phyloP scores from a whole-genome alignment of 2,888 invertebrate species.

The Danaus chrysippus region DNA sequence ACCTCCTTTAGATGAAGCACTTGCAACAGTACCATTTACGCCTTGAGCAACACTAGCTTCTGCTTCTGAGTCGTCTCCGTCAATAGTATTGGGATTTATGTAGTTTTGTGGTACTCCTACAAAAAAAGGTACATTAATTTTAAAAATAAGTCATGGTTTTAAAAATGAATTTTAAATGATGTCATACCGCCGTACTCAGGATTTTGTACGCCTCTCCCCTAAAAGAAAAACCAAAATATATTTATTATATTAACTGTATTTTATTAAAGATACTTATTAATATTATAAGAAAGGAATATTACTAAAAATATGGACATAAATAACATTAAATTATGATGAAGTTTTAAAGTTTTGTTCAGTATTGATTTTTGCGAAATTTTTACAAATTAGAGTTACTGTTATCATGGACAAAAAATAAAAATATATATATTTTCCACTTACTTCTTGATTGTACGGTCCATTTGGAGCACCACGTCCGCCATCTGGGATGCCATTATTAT shows the following conservation, averaged over 20 bases:
- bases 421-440: conserved; percentile 30
- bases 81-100: conserved; percentile 63
- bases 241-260: no score
- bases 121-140: conserved; percentile 24
- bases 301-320: neutral
- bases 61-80: conserved; percentile 87
- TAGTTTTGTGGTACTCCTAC: conserved; percentile 64
- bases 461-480: neutral
- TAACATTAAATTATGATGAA: no score
- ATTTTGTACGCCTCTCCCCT: conserved; percentile 27
- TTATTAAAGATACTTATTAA: no score
- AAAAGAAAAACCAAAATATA: conserved; percentile 19
- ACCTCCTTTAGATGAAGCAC: conserved; percentile 87
- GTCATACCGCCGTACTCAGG: conserved; percentile 33
- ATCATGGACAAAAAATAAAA: neutral
- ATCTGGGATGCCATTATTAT: conserved; percentile 7
- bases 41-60: conserved; percentile 80
- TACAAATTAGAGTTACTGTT: neutral
- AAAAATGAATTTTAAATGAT: conserved; percentile 4
- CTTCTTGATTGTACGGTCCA: conserved; percentile 37
- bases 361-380: neutral
- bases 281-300: neutral
- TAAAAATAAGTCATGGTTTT: conserved; percentile 1
- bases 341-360: neutral
- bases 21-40: conserved; percentile 84